Evolutionary conservation across 2,888 invertebrate genomes (phyloP).

Genomic region (Cabera pusaria): DNA sequence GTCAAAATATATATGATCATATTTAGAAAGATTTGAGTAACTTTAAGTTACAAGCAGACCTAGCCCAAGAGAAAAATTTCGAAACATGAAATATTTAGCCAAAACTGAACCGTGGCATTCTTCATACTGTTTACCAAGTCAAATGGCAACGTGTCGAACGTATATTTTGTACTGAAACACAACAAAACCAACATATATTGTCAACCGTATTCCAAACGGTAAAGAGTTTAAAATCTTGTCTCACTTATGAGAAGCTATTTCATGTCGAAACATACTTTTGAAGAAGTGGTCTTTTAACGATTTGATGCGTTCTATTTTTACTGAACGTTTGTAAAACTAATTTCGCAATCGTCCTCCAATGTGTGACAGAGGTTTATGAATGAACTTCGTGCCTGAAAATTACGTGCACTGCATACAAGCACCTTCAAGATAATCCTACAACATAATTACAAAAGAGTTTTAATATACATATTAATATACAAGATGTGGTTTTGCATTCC

Average conservation of each 20-base stretch:
- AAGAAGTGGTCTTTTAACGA: slow-evolving; percentile 55
- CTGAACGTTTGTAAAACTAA: slow-evolving; percentile 44
- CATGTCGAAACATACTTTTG: slow-evolving; percentile 40
- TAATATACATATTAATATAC: too few relatives aligned
- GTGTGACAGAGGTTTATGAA: slow-evolving; percentile 10
- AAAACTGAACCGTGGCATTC: slow-evolving; percentile 46
- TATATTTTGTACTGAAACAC: slow-evolving; percentile 20
- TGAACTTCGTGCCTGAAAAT: slow-evolving; percentile 15
- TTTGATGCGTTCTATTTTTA: slow-evolving; percentile 73
- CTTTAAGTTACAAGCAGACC: slow-evolving; percentile 13
- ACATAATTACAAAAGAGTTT: too few relatives aligned
- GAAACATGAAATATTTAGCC: slow-evolving; percentile 55
- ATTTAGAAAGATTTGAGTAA: too few relatives aligned
- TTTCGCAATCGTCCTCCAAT: slow-evolving; percentile 54
- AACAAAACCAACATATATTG: neutral
- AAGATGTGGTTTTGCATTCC: too few relatives aligned
- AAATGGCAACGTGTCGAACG: slow-evolving; percentile 55
- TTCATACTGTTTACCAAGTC: slow-evolving; percentile 67
- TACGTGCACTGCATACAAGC: too few relatives aligned
- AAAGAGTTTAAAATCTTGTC: slow-evolving; percentile 13
- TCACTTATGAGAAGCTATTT: slow-evolving; percentile 10
- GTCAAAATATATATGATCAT: too few relatives aligned
- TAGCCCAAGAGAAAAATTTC: slow-evolving; percentile 39
- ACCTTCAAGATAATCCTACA: too few relatives aligned
- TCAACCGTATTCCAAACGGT: slow-evolving; percentile 5